A percentile compares a stretch with the other conserved stretches of the same genome.
These are phyloP conservation scores for Ashinkailepas kermadecensis DNA, from an alignment of 2,888 invertebrate genomes.

Conservation along the genomic window DNA sequence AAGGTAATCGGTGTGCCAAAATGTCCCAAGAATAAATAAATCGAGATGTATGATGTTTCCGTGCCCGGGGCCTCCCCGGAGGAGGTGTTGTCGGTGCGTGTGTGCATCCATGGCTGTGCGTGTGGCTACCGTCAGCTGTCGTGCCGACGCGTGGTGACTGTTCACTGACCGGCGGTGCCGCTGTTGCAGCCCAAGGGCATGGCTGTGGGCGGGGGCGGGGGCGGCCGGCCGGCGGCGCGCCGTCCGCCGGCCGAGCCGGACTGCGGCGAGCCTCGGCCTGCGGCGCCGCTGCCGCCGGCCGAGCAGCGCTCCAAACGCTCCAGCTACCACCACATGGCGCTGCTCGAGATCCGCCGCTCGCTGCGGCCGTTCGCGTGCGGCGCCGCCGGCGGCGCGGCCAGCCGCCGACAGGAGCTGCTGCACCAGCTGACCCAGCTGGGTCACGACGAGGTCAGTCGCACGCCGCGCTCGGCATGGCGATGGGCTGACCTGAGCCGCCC, in stretches of 20 bases:
- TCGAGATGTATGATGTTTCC: too few species aligned
- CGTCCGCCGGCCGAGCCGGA: constrained; percentile 13
- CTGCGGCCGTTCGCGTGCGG: constrained; percentile 62
- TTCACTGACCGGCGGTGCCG: too few species aligned
- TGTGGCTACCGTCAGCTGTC: too few species aligned
- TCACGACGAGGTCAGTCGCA: constrained; percentile 59
- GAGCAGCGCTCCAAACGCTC: constrained; percentile 27
- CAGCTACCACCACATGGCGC: constrained; percentile 77
- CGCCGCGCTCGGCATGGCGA: too few species aligned
- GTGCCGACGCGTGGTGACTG: too few species aligned
- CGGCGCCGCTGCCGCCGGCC: constrained; percentile 18
- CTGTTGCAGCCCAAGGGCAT: constrained; percentile 2
- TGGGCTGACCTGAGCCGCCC: too few species aligned
- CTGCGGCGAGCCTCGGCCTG: neutral
- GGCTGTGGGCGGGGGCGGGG: constrained; percentile 22
- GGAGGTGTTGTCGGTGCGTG: too few species aligned
- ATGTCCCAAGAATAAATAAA: too few species aligned
- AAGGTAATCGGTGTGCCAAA: too few species aligned
- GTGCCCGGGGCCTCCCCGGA: too few species aligned
- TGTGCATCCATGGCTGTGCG: too few species aligned
- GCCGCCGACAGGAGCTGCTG: constrained; percentile 47
- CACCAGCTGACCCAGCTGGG: constrained; percentile 62
- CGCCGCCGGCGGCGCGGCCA: constrained; percentile 29
- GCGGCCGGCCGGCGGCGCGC: neutral
- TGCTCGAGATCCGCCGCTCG: constrained; percentile 77